A percentile compares a stretch with the other conserved stretches of the same genome.
phyloP scores from a whole-genome alignment of 2,888 invertebrate species.

The Drosophila villosipedis region DNA sequence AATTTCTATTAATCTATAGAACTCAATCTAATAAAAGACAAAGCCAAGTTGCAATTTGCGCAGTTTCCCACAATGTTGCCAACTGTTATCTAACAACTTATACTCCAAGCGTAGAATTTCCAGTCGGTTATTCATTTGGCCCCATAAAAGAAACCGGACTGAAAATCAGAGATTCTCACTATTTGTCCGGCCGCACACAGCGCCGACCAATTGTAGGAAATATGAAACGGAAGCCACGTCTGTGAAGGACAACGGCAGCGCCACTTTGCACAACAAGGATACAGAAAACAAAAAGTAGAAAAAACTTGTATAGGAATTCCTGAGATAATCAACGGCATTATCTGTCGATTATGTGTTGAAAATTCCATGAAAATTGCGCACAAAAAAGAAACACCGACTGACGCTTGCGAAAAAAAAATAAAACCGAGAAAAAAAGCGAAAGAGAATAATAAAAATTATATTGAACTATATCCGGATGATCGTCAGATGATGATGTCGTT shows the following conservation, averaged over 20 bases:
- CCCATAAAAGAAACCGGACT: conserved; percentile 40
- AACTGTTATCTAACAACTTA: conserved; percentile 15
- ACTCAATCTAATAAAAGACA: background rate
- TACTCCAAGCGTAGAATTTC: conserved; percentile 41
- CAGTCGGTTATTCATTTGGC: conserved; percentile 22
- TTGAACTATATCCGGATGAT: conserved; percentile 80
- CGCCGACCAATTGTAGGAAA: conserved; percentile 47
- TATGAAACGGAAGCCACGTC: conserved; percentile 68
- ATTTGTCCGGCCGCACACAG: conserved; percentile 65
- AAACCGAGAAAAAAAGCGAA: background rate
- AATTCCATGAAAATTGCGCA: conserved; percentile 76
- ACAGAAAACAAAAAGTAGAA: background rate
- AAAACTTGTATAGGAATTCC: conserved; percentile 60
- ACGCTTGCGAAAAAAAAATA: conserved; percentile 43
- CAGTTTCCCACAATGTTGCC: conserved; percentile 21
- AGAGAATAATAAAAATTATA: conserved; percentile 36
- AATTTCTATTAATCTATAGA: background rate
- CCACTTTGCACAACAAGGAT: conserved; percentile 55
- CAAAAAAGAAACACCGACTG: conserved; percentile 53
- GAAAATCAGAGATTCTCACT: conserved; percentile 46
- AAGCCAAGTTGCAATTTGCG: background rate
- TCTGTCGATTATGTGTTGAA: conserved; percentile 71
- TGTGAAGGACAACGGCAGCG: conserved; percentile 63
- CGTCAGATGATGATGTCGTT: conserved; percentile 67
- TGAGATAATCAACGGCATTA: conserved; percentile 76